These are phyloP conservation scores for Coregonus suidteri DNA, from an alignment of 2,797 vertebrate species.

Conservation along the genomic window DNA sequence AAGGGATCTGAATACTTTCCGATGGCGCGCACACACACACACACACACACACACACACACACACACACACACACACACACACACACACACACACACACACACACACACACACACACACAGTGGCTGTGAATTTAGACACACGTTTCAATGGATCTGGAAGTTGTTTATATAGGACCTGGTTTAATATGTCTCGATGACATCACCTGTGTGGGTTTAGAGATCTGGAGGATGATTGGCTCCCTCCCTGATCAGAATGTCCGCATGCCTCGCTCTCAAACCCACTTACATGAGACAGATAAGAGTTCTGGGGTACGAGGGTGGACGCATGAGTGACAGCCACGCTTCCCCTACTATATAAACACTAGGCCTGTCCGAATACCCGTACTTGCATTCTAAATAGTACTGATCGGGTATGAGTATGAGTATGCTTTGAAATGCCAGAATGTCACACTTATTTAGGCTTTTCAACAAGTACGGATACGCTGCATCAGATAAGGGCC, in stretches of 20 bases:
- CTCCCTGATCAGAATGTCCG: not conserved
- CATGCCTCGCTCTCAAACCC: not conserved
- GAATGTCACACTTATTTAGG: too few relatives aligned
- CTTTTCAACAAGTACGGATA: too few relatives aligned
- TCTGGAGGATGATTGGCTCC: not conserved
- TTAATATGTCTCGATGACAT: not conserved
- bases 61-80: too few relatives aligned
- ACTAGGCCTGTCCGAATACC: too few relatives aligned
- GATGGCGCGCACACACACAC: too few relatives aligned
- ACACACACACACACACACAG: not conserved
- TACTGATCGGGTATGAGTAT: too few relatives aligned
- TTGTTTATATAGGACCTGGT: not conserved
- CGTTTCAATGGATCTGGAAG: not conserved
- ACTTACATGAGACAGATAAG: not conserved
- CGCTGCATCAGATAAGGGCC: too few relatives aligned
- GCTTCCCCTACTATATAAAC: not conserved
- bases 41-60: too few relatives aligned
- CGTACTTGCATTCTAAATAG: too few relatives aligned
- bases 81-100: not conserved
- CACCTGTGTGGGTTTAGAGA: conserved; percentile 3
- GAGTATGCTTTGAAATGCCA: too few relatives aligned
- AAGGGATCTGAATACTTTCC: too few relatives aligned
- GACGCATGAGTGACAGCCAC: not conserved
- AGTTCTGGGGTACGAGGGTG: not conserved
- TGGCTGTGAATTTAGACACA: not conserved